Evolutionary conservation across 2,888 invertebrate genomes (phyloP).

Genomic region (Parnassius orleans): DNA sequence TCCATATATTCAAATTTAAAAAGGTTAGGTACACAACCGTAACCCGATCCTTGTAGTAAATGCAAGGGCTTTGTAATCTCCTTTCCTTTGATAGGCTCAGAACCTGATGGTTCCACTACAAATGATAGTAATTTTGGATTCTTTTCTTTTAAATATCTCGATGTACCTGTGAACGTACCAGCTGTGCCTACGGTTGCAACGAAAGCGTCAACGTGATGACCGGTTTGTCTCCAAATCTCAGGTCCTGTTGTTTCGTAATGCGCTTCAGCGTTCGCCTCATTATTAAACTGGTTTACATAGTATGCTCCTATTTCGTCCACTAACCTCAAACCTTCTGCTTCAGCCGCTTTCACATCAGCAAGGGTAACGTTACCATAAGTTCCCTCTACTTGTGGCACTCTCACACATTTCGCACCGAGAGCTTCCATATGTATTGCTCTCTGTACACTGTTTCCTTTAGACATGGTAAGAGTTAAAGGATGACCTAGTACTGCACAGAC

Average conservation of each 20-base stretch:
- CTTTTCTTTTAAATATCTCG: slow-evolving; percentile 65
- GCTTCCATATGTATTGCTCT: slow-evolving; percentile 74
- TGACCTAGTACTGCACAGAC: slow-evolving; percentile 69
- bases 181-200: slow-evolving; percentile 69
- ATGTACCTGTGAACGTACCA: slow-evolving; percentile 64
- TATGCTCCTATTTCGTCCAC: slow-evolving; percentile 59
- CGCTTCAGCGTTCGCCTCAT: slow-evolving; percentile 53
- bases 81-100: slow-evolving; percentile 65
- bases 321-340: slow-evolving; percentile 54
- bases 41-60: slow-evolving; percentile 70
- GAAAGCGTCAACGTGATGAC: slow-evolving; percentile 66
- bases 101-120: slow-evolving; percentile 67
- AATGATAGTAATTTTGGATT: slow-evolving; percentile 57
- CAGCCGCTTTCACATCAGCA: slow-evolving; percentile 63
- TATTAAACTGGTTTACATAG: slow-evolving; percentile 69
- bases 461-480: slow-evolving; percentile 69
- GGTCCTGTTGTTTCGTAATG: slow-evolving; percentile 72
- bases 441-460: slow-evolving; percentile 68
- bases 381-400: slow-evolving; percentile 71
- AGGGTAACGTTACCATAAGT: slow-evolving; percentile 69
- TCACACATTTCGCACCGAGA: slow-evolving; percentile 64
- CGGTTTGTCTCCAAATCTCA: slow-evolving; percentile 73
- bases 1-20: slow-evolving; percentile 66
- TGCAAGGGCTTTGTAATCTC: slow-evolving; percentile 68
- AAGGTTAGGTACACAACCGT: slow-evolving; percentile 64